Conservation (phyloP, 2,888 invertebrate species). For the Drosophila sordidula region DNA sequence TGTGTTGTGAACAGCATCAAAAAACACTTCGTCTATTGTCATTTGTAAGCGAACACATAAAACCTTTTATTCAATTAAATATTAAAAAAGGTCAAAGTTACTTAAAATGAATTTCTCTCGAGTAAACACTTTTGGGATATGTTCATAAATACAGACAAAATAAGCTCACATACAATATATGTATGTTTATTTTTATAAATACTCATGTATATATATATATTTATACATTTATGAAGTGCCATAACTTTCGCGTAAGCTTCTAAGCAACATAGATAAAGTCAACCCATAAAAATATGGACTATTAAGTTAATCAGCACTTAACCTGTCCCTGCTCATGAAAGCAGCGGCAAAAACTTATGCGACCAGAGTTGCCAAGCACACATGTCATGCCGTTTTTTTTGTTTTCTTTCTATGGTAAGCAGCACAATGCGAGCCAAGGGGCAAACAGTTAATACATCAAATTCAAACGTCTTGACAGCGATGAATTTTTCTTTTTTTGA, state of each 20-base stretch:
- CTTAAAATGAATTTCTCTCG: neutral
- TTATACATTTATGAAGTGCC: constrained; percentile 5
- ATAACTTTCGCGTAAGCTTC: constrained; percentile 29
- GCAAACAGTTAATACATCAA: constrained; percentile 76
- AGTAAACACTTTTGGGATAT: neutral
- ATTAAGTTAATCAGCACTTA: constrained; percentile 60
- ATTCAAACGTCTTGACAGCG: constrained; percentile 67
- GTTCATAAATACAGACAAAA: constrained; percentile 2
- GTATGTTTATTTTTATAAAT: neutral
- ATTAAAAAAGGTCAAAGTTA: neutral
- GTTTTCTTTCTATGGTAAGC: constrained; percentile 7
- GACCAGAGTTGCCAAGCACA: constrained; percentile 14
- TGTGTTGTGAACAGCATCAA: neutral
- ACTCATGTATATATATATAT: neutral
- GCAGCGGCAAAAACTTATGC: constrained; percentile 34
- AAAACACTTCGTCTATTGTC: neutral
- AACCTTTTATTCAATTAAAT: constrained; percentile 10
- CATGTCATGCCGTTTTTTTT: neutral
- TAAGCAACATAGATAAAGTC: constrained; percentile 43
- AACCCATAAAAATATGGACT: constrained; percentile 42
- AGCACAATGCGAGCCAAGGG: constrained; percentile 37
- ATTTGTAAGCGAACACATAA: constrained; percentile 8
- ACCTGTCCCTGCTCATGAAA: constrained; percentile 32
- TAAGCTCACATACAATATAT: neutral
- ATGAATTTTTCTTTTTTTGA: constrained; percentile 30